Conservation (phyloP, 2,113 vertebrate species). For the Mirounga angustirostris region DNA sequence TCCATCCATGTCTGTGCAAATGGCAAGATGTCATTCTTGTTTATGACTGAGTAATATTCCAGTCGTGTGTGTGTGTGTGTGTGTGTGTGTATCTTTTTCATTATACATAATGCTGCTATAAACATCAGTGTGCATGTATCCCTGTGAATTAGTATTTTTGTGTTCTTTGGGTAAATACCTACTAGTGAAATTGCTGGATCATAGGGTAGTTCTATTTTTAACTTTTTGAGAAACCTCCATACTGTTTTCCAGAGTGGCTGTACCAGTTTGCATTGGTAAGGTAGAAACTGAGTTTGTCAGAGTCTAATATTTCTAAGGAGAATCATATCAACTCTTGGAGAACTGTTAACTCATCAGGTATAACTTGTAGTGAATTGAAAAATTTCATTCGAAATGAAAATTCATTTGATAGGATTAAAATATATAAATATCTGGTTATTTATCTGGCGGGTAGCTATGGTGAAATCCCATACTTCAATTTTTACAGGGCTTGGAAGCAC, state of each 20-base stretch:
- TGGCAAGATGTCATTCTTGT: background rate
- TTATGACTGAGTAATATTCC: background rate
- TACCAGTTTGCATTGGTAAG: background rate
- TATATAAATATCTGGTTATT: slow-evolving; percentile 50
- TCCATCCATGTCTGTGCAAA: background rate
- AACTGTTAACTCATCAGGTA: slow-evolving; percentile 54
- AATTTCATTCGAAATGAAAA: slow-evolving; percentile 60
- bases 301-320: slow-evolving; percentile 9
- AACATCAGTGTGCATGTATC: background rate
- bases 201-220: background rate
- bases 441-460: slow-evolving; percentile 87
- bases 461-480: slow-evolving; percentile 86
- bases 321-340: background rate
- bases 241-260: background rate
- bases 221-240: background rate
- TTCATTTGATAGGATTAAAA: background rate
- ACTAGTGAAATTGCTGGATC: background rate
- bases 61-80: background rate
- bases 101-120: background rate
- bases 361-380: slow-evolving; percentile 15
- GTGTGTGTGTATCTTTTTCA: background rate
- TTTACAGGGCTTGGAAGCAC: slow-evolving; percentile 86
- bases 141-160: background rate
- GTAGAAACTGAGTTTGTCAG: background rate
- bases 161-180: background rate